A percentile compares a stretch with the other conserved stretches of the same genome.
Conservation (phyloP, 2,113 vertebrate species). For the Indicator indicator region DNA sequence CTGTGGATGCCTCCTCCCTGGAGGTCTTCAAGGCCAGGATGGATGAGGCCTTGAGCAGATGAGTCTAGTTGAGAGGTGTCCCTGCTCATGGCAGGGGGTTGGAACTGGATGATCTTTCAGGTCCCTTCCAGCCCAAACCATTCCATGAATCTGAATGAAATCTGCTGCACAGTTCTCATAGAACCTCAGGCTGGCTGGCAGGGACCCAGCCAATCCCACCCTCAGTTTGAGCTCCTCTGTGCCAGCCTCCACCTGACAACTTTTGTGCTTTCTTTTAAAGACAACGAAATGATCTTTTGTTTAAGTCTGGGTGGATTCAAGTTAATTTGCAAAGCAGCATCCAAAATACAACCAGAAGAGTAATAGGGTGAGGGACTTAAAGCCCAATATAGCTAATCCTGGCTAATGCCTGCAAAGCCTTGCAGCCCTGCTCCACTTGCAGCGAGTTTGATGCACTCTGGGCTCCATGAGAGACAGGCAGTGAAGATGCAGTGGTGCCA, state of each 20-base stretch:
- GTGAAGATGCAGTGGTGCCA: conserved; percentile 41
- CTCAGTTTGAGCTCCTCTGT: not conserved
- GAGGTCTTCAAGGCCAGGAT: no score
- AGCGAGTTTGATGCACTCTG: not conserved
- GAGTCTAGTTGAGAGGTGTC: no score
- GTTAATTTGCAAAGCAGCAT: conserved; percentile 48
- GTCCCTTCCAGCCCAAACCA: no score
- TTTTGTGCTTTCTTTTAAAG: not conserved
- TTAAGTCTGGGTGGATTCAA: conserved; percentile 4
- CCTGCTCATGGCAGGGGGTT: no score
- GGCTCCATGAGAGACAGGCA: not conserved
- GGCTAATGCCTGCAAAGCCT: conserved; percentile 75
- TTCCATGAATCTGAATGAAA: not conserved
- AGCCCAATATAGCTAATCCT: conserved; percentile 83
- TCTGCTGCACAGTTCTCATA: rapidly evolving
- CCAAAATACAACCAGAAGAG: conserved; percentile 66
- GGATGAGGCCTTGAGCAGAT: no score
- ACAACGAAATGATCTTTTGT: not conserved
- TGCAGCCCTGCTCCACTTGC: conserved; percentile 62
- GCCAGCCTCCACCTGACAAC: not conserved
- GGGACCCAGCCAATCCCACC: no score
- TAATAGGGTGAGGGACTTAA: conserved; percentile 78
- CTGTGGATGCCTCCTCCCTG: no score
- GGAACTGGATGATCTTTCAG: no score
- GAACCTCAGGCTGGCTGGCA: no score